Base-by-base conservation (phyloP, 2,888 invertebrate genomes). In the Blastobasis adustella region DNA sequence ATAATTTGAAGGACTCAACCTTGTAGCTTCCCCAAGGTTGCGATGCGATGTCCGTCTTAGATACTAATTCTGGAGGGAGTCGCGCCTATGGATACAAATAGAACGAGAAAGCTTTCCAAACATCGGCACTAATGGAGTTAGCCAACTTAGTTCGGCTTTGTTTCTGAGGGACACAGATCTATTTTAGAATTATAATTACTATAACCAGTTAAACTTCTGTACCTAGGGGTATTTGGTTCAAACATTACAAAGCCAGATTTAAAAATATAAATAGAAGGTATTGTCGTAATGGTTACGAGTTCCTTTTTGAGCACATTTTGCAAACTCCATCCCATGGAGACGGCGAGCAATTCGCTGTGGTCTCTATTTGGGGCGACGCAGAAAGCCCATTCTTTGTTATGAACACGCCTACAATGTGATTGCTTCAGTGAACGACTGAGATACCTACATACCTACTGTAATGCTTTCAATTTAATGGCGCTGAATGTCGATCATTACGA, bases 341-440 rank as follows among this genome's bases (percentile, higher is more conserved):
- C 23, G 23, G 23, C n/a, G n/a, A 67, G 69, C 67, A 62, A 68
- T 68, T 58, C 61, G 61, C 63, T 63, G 57, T 47, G 50, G 50
- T 61, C 57, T 60, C 58, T 64, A 61, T 64, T 61, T 57, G 59
- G 60, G 57, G 52, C 49, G 58, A 51, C 57, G 55, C 55, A 54
- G 58, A 65, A 60, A 61, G 64, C 58, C 66, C 58, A 62, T 68
- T 75, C 68, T 66, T 65, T 69, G 66, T 69, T 72, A 72, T 72
- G 69, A 72, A 71, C 71, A 66, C 61, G 62, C 59, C 61, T 62
- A 50, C 62, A 59, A 49, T 57, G 50, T 60, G 65, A 66, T 66
- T 62, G 60, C 63, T 57, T 57, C 55, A 54, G 56, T 49, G 56
- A 56, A 58, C 59, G 58, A 59, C 23, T 23, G 23, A 23, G 58